Percentiles rank a stretch among this genome's conserved stretches.
These are phyloP conservation scores for Microcebus tavaratra DNA, from an alignment of 2,113 vertebrate species.

Conservation along the genomic window DNA sequence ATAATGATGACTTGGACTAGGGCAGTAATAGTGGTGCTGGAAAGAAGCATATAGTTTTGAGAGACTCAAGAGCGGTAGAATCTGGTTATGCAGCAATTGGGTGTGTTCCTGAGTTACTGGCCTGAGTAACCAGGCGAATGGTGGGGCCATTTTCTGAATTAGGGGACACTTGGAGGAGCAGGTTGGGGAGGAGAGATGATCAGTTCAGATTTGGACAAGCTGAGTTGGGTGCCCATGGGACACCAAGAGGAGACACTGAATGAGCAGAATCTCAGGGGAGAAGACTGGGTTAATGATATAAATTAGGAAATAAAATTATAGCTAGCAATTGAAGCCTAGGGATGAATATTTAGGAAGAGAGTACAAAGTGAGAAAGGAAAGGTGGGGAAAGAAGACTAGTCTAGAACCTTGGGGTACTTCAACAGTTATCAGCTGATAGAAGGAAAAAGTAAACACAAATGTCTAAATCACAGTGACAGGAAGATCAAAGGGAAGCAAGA, in stretches of 20 bases:
- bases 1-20: background rate
- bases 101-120: background rate
- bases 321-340: background rate
- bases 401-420: background rate
- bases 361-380: background rate
- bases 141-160: background rate
- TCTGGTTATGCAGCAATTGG: background rate
- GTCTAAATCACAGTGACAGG: background rate
- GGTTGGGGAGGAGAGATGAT: background rate
- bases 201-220: background rate
- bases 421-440: background rate
- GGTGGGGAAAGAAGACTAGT: background rate
- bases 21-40: background rate
- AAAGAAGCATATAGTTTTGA: background rate
- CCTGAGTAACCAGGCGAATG: background rate
- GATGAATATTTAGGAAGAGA: background rate
- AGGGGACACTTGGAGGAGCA: background rate
- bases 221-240: background rate
- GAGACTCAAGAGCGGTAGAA: background rate
- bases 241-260: background rate
- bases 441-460: background rate
- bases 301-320: slow-evolving; percentile 1
- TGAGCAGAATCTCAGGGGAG: background rate
- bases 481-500: background rate
- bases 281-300: background rate